Evolutionary conservation across 2,888 invertebrate genomes (phyloP), one percentile per base, ranked within the genome.

Genomic region (Pristionchus exspectatus): DNA sequence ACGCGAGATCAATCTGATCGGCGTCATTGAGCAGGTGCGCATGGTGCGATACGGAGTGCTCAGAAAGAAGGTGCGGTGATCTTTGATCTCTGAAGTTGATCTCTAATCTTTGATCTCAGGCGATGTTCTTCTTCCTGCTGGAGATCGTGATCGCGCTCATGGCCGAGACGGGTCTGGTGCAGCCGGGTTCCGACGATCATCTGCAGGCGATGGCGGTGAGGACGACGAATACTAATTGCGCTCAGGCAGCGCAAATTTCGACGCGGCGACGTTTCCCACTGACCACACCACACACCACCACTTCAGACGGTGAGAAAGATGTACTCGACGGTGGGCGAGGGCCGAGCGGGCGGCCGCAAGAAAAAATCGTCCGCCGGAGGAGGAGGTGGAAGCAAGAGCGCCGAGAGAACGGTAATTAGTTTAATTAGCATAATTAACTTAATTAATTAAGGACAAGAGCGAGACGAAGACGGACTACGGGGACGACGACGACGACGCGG

Each of bases 41-140:
- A 56, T 59, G 63, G 56, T 85, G 24, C 56, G 85, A 16, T 85
- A 85, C 50, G 85, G 85, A 59, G 85, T 85, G 30, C 85, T 85
- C 33, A 56, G 85, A 59, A 24, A 85, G 85, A 85, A 59, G 50
- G 85, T 85, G 16, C 5, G 50, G 12, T 56, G n/a, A 81, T 44
- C n/a, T 56, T 56, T 83, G 83, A 83, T 56, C n/a, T 77, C 16
- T 44, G 44, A 44, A 30, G 30, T 33, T 27, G 69, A 33, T 69
- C 30, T 77, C 18, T 85, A 59, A 85, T 30, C 30, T 56, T 85
- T 56, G 63, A 56, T 59, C 59, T 63, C 59, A 85, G 85, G 14
- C 18, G 24, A 85, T 85, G 85, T 85, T 85, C 85, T 59, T 30
- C 85, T 59, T 85, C 33, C 85, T 85, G 16, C 59, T 85, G 24